Evolutionary conservation across 2,888 invertebrate species (phyloP).

Genomic region (Mythimna pallens): DNA sequence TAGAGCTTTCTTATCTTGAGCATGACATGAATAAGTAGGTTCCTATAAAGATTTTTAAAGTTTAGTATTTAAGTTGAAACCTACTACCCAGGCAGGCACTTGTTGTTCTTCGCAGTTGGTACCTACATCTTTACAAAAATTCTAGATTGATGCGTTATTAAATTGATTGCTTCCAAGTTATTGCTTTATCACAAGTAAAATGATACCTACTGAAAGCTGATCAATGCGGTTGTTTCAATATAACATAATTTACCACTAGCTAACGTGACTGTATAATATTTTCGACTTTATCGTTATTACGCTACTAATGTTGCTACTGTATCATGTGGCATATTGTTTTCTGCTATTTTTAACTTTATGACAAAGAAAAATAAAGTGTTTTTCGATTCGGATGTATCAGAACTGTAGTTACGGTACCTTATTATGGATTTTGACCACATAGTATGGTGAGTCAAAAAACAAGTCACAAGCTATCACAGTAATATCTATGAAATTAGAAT

Average conservation of each 20-base stretch:
- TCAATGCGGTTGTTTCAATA: constrained; percentile 34
- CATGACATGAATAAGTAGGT: too few species aligned
- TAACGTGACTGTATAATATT: constrained; percentile 26
- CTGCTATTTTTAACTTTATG: neutral
- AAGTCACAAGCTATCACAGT: neutral
- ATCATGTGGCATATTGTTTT: neutral
- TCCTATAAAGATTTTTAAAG: neutral
- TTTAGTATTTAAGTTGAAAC: neutral
- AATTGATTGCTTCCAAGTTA: constrained; percentile 13
- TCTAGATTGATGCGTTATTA: constrained; percentile 9
- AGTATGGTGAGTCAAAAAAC: neutral
- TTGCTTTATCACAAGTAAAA: constrained; percentile 28
- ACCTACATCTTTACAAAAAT: neutral
- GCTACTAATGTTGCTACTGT: constrained; percentile 3
- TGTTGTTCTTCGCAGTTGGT: neutral
- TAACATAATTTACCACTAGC: constrained; percentile 29
- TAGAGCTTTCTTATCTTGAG: neutral
- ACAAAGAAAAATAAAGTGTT: neutral
- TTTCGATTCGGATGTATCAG: neutral
- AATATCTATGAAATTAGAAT: constrained; percentile 1
- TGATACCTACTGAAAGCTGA: neutral
- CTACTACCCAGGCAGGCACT: too few species aligned
- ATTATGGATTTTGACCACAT: neutral
- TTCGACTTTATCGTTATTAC: neutral
- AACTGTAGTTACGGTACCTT: neutral